These are phyloP conservation scores for Hemithea aestivaria DNA, from an alignment of 2,888 invertebrate species.

Conservation along the genomic window DNA sequence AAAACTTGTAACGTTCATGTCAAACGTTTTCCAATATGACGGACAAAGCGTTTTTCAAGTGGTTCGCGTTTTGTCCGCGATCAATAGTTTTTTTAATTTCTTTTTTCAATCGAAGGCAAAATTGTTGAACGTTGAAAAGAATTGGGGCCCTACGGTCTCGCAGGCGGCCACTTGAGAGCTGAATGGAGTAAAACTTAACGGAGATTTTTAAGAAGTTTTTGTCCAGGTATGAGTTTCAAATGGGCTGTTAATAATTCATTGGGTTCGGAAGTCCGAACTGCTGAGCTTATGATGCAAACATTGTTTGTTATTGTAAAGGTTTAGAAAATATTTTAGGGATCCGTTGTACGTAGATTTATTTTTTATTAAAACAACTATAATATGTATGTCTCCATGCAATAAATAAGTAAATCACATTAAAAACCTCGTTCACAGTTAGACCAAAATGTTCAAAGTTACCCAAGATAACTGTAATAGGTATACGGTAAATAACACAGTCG, in stretches of 20 bases:
- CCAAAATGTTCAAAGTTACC: no score
- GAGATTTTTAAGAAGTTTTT: conserved; percentile 63
- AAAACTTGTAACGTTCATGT: conserved; percentile 53
- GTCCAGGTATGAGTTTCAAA: conserved; percentile 62
- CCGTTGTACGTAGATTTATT: no score
- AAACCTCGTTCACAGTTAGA: no score
- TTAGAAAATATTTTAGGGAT: no score
- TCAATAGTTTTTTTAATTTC: conserved; percentile 64
- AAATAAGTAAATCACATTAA: no score
- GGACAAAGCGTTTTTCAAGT: conserved; percentile 70
- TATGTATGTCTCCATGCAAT: no score
- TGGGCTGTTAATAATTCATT: conserved; percentile 62
- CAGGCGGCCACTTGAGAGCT: conserved; percentile 64
- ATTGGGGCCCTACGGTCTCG: conserved; percentile 53
- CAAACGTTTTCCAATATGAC: conserved; percentile 73
- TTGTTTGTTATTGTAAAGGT: not conserved
- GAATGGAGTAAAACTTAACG: conserved; percentile 67
- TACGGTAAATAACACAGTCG: no score
- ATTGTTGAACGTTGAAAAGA: conserved; percentile 69
- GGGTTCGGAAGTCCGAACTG: conserved; percentile 42
- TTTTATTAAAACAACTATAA: no score
- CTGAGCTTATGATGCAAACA: conserved; percentile 5
- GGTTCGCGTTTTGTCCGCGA: conserved; percentile 63
- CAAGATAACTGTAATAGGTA: no score
- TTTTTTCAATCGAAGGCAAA: conserved; percentile 66